Percentiles rank a stretch among this genome's conserved stretches.
Conservation (phyloP, 1,140 invertebrate genomes). For the Cotesia glomerata region DNA sequence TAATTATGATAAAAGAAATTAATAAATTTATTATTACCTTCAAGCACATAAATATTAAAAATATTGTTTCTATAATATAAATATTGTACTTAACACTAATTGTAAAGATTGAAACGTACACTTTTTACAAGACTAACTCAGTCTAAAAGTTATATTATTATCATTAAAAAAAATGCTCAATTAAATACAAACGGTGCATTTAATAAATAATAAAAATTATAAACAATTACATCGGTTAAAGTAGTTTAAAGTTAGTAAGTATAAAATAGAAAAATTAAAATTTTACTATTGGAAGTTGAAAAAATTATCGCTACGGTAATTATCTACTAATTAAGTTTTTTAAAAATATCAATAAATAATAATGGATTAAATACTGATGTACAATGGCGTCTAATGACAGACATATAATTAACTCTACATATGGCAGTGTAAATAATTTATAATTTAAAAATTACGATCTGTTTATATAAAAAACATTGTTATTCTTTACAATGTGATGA, state of each 20-base stretch:
- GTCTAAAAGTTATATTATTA: conserved; percentile 20
- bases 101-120: conserved; percentile 16
- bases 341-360: conserved; percentile 56
- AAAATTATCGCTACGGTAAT: conserved; percentile 34
- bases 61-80: conserved; percentile 36
- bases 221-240: no score
- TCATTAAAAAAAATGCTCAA: not conserved
- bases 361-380: conserved; percentile 61
- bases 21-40: conserved; percentile 33
- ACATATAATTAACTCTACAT: conserved; percentile 42
- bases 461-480: not conserved
- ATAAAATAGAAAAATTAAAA: no score
- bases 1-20: not conserved
- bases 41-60: conserved; percentile 42
- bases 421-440: conserved; percentile 53
- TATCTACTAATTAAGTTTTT: conserved; percentile 27
- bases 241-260: no score
- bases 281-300: no score
- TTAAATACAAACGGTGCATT: not conserved
- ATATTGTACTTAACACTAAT: not conserved
- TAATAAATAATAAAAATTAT: not conserved
- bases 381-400: conserved; percentile 48
- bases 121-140: conserved; percentile 31
- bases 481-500: not conserved
- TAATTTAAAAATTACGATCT: not conserved